A percentile compares a stretch with the other conserved stretches of the same genome.
Evolutionary conservation across 1,140 invertebrate genomes (phyloP).

Genomic region (Cylas formicarius): DNA sequence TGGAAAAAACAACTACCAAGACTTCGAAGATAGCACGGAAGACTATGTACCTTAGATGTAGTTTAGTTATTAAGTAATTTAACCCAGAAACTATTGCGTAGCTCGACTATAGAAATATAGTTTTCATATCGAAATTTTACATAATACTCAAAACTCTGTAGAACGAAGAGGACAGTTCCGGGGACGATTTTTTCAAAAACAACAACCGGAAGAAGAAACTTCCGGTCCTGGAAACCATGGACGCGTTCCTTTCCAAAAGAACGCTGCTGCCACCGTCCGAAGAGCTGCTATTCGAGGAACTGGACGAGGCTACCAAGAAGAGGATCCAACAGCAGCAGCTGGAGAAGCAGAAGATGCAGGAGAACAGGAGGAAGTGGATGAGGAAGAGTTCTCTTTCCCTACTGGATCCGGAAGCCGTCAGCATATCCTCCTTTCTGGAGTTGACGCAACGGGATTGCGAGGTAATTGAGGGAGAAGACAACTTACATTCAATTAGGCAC

Average conservation of each 20-base stretch:
- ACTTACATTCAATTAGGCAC: too few species aligned
- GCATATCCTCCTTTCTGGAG: conserved; percentile 44
- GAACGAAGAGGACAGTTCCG: too few species aligned
- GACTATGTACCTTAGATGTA: too few species aligned
- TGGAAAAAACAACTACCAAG: too few species aligned
- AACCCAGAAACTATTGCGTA: too few species aligned
- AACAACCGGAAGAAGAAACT: too few species aligned
- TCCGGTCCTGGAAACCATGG: too few species aligned
- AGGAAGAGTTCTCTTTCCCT: conserved; percentile 41
- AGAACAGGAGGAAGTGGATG: conserved; percentile 17
- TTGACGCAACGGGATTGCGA: conserved; percentile 50
- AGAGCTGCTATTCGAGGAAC: neutral
- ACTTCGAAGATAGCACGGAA: too few species aligned
- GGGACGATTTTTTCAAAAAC: too few species aligned
- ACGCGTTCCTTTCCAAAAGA: too few species aligned
- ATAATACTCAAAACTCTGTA: neutral
- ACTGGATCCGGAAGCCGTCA: conserved; percentile 38
- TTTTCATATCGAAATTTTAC: neutral
- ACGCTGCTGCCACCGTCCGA: too few species aligned
- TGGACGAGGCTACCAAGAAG: conserved; percentile 1
- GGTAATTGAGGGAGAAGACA: conserved; percentile 10
- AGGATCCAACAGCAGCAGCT: conserved; percentile 14
- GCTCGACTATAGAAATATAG: neutral
- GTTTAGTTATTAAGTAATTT: too few species aligned
- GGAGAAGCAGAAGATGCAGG: conserved; percentile 6